phyloP scores from a whole-genome alignment of 2,888 invertebrate genomes.

The Dione juno region DNA sequence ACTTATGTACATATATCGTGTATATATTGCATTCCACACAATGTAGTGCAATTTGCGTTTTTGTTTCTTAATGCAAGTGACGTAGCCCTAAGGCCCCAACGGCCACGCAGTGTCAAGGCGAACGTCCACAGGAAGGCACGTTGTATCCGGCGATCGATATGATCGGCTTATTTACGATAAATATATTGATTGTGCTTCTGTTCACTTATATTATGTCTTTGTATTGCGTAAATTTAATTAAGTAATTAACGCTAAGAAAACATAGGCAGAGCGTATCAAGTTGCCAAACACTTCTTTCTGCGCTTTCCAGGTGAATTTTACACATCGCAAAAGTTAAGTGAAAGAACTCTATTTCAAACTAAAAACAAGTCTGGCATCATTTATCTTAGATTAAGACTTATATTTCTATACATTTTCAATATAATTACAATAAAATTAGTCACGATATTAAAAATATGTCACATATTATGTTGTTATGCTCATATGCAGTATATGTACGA shows the following conservation, averaged over 20 bases:
- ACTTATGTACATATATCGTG: too few relatives aligned
- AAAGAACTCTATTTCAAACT: background rate
- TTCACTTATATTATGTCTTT: too few relatives aligned
- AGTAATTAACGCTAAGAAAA: too few relatives aligned
- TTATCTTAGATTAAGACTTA: too few relatives aligned
- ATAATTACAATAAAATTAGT: background rate
- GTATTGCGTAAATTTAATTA: background rate
- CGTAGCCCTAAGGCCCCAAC: slow-evolving; percentile 5
- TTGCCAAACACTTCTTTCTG: too few relatives aligned
- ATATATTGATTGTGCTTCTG: background rate
- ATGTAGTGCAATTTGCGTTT: background rate
- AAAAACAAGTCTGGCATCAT: too few relatives aligned
- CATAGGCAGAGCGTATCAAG: too few relatives aligned
- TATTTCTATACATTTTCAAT: background rate
- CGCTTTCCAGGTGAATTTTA: too few relatives aligned
- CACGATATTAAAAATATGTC: background rate
- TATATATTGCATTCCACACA: background rate
- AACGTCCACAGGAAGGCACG: slow-evolving; percentile 26
- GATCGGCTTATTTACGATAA: slow-evolving; percentile 12
- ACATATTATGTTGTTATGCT: background rate
- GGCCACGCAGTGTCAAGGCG: slow-evolving; percentile 28
- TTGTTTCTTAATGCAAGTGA: background rate
- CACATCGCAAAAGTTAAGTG: too few relatives aligned
- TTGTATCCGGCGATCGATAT: slow-evolving; percentile 26
- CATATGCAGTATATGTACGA: background rate